Base-by-base conservation (phyloP, 2,797 vertebrate genomes). In the Xyrichtys novacula region DNA sequence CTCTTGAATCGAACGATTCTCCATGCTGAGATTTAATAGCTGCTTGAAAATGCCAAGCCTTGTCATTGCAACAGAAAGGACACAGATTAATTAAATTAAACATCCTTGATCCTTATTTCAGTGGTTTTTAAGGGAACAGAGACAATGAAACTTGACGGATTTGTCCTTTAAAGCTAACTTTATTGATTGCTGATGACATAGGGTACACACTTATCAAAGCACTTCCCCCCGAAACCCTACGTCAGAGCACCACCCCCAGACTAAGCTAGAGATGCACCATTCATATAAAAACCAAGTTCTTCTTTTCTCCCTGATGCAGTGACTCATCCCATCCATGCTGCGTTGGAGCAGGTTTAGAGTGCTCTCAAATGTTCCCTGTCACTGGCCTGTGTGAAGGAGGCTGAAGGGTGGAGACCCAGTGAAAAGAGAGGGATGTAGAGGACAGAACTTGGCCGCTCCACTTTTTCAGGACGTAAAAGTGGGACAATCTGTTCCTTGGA, bases 401-500 rank as follows among this genome's bases (percentile, higher is more conserved):
- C 84, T 85, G 85, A 80, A 83, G 81, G 85, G 76, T 76, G 78
- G 84, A 83, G 82, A 85, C 84, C 87, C 84, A 88, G 80, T 79
- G 88, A 88, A 34, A 83, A 86, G 79, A 83, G 81, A 90, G 80
- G 59, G 55, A 86, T 81, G 87, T 89, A 87, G 89, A 92, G 93
- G 89, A 88, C 93, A 88, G 80, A 83, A 93, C 87, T 92, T 93
- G 92, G 92, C 90, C 88, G 94, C 91, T 94, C 94, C 83, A 94
- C 89, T 95, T 95, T 92, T 76, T 71, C 91, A 87, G 91, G 90
- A 88, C 87, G 80, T 89, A 91, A 90, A 95, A 94, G 91, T 95
- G 94, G 94, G 94, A 93, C 94, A 94, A 94, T 92, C 94, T 95
- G 94, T 95, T 95, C 94, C 91, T 92, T 95, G 94, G 94, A 93